phyloP scores from a whole-genome alignment of 2,888 invertebrate genomes.

The Sceliomorpha sp. region DNA sequence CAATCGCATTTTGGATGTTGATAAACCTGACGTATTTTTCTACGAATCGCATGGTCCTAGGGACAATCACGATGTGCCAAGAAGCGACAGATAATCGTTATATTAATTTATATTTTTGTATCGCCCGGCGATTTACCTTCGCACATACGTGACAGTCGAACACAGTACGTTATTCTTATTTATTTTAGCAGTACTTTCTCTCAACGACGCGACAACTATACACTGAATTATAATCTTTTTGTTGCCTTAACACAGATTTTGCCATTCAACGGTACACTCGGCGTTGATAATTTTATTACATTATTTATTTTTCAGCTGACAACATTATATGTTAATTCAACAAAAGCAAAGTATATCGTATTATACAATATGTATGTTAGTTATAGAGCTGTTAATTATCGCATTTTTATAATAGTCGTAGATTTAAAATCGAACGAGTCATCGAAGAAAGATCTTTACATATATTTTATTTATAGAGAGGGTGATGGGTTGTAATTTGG shows the following conservation, averaged over 20 bases:
- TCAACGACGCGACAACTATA: slow-evolving; percentile 5
- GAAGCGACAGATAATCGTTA: slow-evolving; percentile 42
- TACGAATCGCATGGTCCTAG: slow-evolving; percentile 38
- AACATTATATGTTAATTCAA: slow-evolving; percentile 7
- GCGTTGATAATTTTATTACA: not conserved
- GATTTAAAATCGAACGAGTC: slow-evolving; percentile 33
- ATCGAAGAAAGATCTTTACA: slow-evolving; percentile 21
- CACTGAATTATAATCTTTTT: not conserved
- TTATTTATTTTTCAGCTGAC: slow-evolving; percentile 17
- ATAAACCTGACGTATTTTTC: slow-evolving; percentile 16
- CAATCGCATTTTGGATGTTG: not conserved
- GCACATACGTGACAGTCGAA: slow-evolving; percentile 40
- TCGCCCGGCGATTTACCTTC: slow-evolving; percentile 41
- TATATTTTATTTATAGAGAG: slow-evolving; percentile 17
- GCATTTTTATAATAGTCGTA: slow-evolving; percentile 19
- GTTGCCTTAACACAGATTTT: slow-evolving; percentile 19
- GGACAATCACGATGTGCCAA: slow-evolving; percentile 65
- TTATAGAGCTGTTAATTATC: slow-evolving; percentile 13
- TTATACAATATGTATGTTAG: slow-evolving; percentile 18
- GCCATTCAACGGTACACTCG: not conserved
- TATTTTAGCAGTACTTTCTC: slow-evolving; percentile 38
- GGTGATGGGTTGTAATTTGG: too few relatives aligned
- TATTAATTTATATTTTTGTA: slow-evolving; percentile 55
- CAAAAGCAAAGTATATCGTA: slow-evolving; percentile 5
- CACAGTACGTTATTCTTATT: slow-evolving; percentile 42